Conservation (phyloP, 2,113 vertebrate species). For the Mormyrus lacerda region DNA sequence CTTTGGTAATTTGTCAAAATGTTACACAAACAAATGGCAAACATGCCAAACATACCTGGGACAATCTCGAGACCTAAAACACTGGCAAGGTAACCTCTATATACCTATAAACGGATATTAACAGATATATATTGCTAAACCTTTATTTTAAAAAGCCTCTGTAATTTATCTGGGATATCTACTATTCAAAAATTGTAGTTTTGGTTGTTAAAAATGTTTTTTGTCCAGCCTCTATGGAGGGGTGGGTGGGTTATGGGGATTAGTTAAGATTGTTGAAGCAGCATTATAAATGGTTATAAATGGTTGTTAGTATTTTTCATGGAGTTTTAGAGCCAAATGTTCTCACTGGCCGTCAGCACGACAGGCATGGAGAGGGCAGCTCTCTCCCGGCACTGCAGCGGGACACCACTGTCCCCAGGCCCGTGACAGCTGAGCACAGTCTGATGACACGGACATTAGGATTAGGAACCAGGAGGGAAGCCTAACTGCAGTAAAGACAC, state of each 20-base stretch:
- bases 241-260: neutral
- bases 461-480: neutral
- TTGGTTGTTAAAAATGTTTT: neutral
- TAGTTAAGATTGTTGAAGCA: neutral
- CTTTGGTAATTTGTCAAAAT: constrained; percentile 1
- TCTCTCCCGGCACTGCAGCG: neutral
- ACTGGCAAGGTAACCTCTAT: neutral
- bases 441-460: neutral
- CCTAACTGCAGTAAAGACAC: neutral
- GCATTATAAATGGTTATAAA: neutral
- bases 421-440: neutral
- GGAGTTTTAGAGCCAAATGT: neutral
- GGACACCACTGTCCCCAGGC: neutral
- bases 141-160: neutral
- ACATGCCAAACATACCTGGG: neutral
- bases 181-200: neutral
- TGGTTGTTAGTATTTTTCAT: neutral
- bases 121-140: neutral
- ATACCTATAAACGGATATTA: neutral
- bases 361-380: neutral
- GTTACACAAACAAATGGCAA: neutral
- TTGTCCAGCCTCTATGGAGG: neutral
- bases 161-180: neutral
- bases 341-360: neutral
- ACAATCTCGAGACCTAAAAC: neutral